Conservation (phyloP, 1,140 invertebrate genomes). For the Pogonomyrmex californicus region DNA sequence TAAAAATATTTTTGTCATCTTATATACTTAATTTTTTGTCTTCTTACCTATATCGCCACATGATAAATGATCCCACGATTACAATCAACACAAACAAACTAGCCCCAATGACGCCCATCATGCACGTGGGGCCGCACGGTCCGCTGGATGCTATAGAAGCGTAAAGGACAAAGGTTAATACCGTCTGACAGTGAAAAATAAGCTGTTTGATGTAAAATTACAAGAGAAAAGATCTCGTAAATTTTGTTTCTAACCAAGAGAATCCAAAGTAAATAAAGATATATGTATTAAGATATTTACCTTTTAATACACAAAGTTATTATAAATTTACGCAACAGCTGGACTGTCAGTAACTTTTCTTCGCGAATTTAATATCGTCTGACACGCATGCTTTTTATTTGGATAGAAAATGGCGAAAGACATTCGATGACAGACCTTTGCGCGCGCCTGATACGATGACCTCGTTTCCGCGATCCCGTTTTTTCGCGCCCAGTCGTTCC, state of each 20-base stretch:
- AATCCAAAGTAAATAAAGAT: neutral
- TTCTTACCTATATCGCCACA: constrained; percentile 83
- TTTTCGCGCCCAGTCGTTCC: constrained; percentile 60
- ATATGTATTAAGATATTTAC: neutral
- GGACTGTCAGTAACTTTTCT: neutral
- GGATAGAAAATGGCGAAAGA: neutral
- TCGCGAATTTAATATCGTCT: neutral
- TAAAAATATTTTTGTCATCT: neutral
- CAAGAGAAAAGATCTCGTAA: neutral
- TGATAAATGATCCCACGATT: constrained; percentile 78
- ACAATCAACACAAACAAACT: constrained; percentile 81
- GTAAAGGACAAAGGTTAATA: constrained; percentile 1
- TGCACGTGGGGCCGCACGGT: constrained; percentile 82
- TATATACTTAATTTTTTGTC: neutral
- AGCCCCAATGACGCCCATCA: constrained; percentile 81
- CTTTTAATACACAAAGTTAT: neutral
- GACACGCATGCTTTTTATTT: neutral
- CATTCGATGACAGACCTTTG: constrained; percentile 77
- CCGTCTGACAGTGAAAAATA: neutral
- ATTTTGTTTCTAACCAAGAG: neutral
- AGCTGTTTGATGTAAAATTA: constrained; percentile 3
- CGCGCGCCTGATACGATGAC: constrained; percentile 71
- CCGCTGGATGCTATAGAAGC: constrained; percentile 69
- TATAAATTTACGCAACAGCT: neutral
- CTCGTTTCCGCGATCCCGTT: constrained; percentile 75